Conservation (phyloP, 2,888 invertebrate genomes). For the Nineta flava region DNA sequence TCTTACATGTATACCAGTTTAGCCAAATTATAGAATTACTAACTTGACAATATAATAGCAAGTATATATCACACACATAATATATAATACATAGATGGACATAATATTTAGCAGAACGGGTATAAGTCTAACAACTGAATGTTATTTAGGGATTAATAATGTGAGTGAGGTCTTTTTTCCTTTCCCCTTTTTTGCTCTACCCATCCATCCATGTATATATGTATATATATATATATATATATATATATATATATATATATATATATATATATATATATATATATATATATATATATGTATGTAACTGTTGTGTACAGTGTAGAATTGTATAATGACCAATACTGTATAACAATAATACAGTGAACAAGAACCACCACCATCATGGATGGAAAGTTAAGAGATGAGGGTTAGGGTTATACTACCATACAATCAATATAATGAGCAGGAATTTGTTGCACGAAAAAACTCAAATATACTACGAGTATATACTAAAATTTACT, state of each 20-base stretch:
- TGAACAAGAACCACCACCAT: not conserved
- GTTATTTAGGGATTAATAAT: too few relatives aligned
- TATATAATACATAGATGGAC: too few relatives aligned
- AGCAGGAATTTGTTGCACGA: slow-evolving; percentile 1
- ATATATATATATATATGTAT: not conserved
- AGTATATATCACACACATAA: too few relatives aligned
- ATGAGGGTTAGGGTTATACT: slow-evolving; percentile 7
- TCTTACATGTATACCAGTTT: too few relatives aligned
- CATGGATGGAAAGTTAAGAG: not conserved
- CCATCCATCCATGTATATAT: not conserved
- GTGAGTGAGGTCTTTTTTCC: too few relatives aligned
- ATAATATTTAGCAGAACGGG: too few relatives aligned
- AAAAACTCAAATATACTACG: too few relatives aligned
- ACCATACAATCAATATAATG: slow-evolving; percentile 7
- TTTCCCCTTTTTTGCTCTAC: not conserved
- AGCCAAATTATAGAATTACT: too few relatives aligned
- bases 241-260: not conserved
- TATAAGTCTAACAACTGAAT: too few relatives aligned
- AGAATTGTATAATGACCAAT: slow-evolving; percentile 5
- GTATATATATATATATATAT: not conserved
- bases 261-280: not conserved
- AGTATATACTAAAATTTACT: too few relatives aligned
- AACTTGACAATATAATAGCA: too few relatives aligned
- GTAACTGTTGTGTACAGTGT: not conserved
- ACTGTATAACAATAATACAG: not conserved